phyloP scores from a whole-genome alignment of 2,888 invertebrate species.

The Nebria brevicollis region DNA sequence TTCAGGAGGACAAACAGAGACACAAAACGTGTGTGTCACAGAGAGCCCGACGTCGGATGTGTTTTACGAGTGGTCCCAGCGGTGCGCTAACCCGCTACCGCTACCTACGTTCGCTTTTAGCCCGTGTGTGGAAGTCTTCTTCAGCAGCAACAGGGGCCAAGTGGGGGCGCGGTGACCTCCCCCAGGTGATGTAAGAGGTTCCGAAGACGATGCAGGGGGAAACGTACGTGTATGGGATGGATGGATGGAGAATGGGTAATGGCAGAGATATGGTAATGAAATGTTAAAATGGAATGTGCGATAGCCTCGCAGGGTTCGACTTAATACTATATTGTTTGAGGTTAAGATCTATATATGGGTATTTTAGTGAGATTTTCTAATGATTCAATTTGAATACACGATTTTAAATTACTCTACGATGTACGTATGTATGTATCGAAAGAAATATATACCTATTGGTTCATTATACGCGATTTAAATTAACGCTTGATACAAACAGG shows the following conservation, averaged over 20 bases:
- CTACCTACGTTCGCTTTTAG: constrained; percentile 64
- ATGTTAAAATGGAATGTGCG: constrained; percentile 1
- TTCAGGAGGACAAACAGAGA: constrained; percentile 2
- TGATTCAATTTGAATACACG: no score
- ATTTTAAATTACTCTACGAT: no score
- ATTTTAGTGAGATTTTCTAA: no score
- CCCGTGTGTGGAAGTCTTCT: constrained; percentile 50
- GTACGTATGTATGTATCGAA: no score
- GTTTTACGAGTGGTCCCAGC: constrained; percentile 63
- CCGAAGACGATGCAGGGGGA: background rate
- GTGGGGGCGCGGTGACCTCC: background rate
- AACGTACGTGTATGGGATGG: background rate
- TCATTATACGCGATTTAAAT: no score
- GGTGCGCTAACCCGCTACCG: constrained; percentile 62
- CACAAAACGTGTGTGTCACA: background rate
- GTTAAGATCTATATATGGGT: no score
- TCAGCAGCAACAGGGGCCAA: background rate
- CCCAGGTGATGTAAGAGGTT: constrained; percentile 1
- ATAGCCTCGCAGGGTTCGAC: background rate
- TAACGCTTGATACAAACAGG: no score
- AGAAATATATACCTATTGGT: no score
- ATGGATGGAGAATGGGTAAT: constrained; percentile 10
- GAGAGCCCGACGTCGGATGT: constrained; percentile 57
- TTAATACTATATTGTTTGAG: no score
- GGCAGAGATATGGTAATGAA: constrained; percentile 17